Conservation (phyloP, 2,888 invertebrate species). For the Cryptocheilus praepositus region DNA sequence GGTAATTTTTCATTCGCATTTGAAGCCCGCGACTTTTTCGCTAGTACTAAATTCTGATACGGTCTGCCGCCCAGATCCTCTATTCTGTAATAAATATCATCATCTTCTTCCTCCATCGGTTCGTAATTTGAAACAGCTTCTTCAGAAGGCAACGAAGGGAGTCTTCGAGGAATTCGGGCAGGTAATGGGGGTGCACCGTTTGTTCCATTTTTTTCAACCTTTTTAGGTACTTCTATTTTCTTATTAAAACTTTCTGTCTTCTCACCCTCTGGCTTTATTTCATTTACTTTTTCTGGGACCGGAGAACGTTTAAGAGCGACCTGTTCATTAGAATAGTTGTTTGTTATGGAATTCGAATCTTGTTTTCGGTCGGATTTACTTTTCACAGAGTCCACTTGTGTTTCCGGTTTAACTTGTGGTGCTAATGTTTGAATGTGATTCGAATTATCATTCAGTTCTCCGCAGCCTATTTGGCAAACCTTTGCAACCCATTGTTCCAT, state of each 20-base stretch:
- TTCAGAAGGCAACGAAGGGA: conserved; percentile 59
- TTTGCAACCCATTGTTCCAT: conserved; percentile 70
- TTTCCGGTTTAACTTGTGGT: background rate
- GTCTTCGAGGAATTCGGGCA: conserved; percentile 54
- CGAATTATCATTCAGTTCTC: conserved; percentile 13
- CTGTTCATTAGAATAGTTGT: background rate
- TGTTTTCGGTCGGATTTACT: background rate
- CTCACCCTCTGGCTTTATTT: background rate
- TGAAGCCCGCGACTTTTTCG: background rate
- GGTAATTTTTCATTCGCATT: background rate
- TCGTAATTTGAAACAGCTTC: conserved; percentile 19
- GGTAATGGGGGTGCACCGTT: conserved; percentile 51
- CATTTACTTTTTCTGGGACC: background rate
- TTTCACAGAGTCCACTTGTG: too few relatives aligned
- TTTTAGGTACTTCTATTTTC: background rate
- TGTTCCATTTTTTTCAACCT: background rate
- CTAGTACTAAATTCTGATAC: conserved; percentile 54
- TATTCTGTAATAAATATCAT: conserved; percentile 68
- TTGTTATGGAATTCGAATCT: background rate
- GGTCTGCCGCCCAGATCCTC: conserved; percentile 58
- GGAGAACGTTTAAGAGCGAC: background rate
- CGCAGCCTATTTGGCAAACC: conserved; percentile 47
- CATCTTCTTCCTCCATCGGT: conserved; percentile 61
- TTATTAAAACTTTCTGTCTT: background rate
- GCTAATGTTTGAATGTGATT: background rate